These are phyloP conservation scores for Agelaius phoeniceus DNA, from an alignment of 2,113 vertebrate species.

Conservation along the genomic window DNA sequence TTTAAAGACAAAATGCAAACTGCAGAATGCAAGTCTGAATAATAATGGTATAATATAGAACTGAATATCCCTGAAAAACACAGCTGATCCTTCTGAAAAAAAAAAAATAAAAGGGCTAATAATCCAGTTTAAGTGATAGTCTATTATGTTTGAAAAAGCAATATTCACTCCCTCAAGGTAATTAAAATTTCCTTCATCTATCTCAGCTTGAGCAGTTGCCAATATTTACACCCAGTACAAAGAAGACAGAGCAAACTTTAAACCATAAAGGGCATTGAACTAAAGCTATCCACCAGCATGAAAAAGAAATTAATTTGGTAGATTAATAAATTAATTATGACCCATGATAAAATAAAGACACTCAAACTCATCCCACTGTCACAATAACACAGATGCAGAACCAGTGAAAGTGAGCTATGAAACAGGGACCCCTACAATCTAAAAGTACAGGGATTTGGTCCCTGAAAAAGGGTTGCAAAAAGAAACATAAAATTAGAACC, in stretches of 20 bases:
- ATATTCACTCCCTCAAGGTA: slow-evolving; percentile 19
- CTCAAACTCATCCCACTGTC: neutral
- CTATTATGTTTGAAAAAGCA: slow-evolving; percentile 12
- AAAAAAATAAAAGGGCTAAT: neutral
- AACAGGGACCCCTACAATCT: neutral
- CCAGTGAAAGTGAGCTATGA: neutral
- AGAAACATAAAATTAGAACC: neutral
- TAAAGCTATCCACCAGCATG: neutral
- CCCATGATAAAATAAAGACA: neutral
- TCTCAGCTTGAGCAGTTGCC: neutral
- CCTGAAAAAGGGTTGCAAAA: neutral
- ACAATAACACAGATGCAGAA: neutral
- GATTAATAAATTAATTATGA: slow-evolving; percentile 14
- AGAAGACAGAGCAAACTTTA: slow-evolving; percentile 1
- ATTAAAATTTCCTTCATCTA: slow-evolving; percentile 38
- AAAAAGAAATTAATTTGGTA: neutral
- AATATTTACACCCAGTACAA: neutral
- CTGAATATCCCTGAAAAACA: slow-evolving; percentile 19
- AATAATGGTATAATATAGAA: neutral
- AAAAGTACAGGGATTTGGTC: neutral
- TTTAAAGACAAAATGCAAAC: slow-evolving; percentile 8
- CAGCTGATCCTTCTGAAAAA: slow-evolving; percentile 9
- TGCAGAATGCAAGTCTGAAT: neutral
- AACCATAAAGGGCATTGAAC: neutral
- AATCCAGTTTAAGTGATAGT: neutral